phyloP scores from a whole-genome alignment of 53 echinoderm and acorn worm genomes.

The Arbacia lixula region DNA sequence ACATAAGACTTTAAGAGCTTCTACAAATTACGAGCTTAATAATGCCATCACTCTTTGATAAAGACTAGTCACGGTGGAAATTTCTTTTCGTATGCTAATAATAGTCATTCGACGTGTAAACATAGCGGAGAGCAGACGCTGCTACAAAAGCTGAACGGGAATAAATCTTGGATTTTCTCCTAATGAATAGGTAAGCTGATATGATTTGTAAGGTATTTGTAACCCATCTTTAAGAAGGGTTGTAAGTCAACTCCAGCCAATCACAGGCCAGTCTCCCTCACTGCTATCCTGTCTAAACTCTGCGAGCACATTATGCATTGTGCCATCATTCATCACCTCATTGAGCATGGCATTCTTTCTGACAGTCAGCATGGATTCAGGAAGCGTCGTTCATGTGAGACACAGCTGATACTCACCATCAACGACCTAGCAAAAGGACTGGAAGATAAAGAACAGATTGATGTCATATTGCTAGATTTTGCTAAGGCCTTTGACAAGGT shows the following conservation, averaged over 20 bases:
- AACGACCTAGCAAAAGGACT: slow-evolving; percentile 50
- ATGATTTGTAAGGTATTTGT: too few species aligned
- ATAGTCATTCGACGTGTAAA: too few species aligned
- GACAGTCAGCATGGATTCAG: slow-evolving; percentile 57
- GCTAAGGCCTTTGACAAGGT: too few species aligned
- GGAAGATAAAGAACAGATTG: slow-evolving; percentile 48
- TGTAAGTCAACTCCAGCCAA: slow-evolving; percentile 43
- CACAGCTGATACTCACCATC: slow-evolving; percentile 4
- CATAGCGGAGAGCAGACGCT: too few species aligned
- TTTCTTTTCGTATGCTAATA: too few species aligned
- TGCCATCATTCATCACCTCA: slow-evolving; percentile 58
- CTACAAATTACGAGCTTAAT: too few species aligned
- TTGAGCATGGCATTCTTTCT: background rate
- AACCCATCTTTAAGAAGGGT: slow-evolving; percentile 67
- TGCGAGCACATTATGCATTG: slow-evolving; percentile 61
- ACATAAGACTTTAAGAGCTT: too few species aligned
- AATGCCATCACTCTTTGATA: too few species aligned
- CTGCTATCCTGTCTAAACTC: slow-evolving; percentile 50
- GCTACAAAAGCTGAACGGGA: too few species aligned
- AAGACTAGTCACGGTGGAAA: too few species aligned
- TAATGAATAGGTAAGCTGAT: too few species aligned
- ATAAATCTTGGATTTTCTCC: too few species aligned
- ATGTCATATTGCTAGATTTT: slow-evolving; percentile 40
- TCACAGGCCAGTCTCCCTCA: slow-evolving; percentile 59
- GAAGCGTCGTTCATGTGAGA: slow-evolving; percentile 50